Evolutionary conservation across 2,888 invertebrate species (phyloP), one percentile per base, ranked within the genome.

Genomic region (Dorcus parallelipipedus): DNA sequence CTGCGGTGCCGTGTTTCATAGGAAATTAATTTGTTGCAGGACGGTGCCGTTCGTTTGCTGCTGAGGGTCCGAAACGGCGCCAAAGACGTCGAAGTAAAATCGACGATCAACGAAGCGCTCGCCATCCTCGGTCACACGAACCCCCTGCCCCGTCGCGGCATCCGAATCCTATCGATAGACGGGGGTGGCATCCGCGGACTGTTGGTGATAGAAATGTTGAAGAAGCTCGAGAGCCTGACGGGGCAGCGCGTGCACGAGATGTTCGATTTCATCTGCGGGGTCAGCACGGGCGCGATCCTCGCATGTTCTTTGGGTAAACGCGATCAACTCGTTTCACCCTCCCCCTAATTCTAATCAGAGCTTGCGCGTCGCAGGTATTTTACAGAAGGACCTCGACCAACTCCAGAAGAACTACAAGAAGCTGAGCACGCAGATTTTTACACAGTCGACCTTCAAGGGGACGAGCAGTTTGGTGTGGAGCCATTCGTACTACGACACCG

Each of bases 121-220:
- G 85, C 90, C 1, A 76, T 92, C 58, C 75, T 93, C 64, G 94
- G 94, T 0, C 82, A 90, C 73, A 76, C 83, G 0, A 84, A 85
- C 49, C 87, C 91, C 4, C 81, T 89, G 3, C 83, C 83, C 56
- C 86, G 87, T 1, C 81, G 82, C 33, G 95, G 95, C 1, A 88
- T 95, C 49, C 82, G 89, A 71, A 85, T 96, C 55, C 81, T 96
- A 52, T 82, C 92, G 0, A 90, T 96, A 68, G 95, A 96, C 80
- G 96, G 96, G 2, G 95, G 96, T 45, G 95, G 95, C 49, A 88
- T 92, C 60, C 84, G 94, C 60, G 95, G 95, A n/a, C 82, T 95
- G 61, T 82, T 94, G 62, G 91, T 93, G 3, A 84, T 96, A 61
- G 90, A 93, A 78, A 86, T 94, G 75, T 78, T 96, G 64, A 84